Base-by-base conservation (phyloP, 1,140 invertebrate genomes). In the Brachionus rotundiformis region DNA sequence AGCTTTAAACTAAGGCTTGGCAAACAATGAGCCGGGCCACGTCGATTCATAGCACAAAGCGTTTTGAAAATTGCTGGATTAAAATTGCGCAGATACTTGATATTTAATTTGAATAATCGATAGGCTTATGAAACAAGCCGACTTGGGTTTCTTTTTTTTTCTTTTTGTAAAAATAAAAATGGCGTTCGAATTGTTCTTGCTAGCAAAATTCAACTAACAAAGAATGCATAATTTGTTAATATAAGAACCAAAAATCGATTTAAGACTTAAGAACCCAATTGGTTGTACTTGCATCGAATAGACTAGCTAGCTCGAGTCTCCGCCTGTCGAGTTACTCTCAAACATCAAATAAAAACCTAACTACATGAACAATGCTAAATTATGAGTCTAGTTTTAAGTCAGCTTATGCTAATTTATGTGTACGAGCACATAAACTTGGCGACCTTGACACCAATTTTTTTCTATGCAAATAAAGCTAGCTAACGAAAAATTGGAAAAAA, bases 401-500 rank as follows among this genome's bases (percentile, higher is more conserved):
- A 54, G 16, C 23, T 54, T 54, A 54, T 54, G 47, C 47, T 54
- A 54, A 54, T 54, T 54, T 54, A 54, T 54, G 47, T 8, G 19
- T 54, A 25, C 5, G 8, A 54, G 23, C 47, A 54, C 47, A 54
- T 54, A 54, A 54, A 54, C 47, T 54, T 19, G 47, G n/a, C 16
- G 47, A 19, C 47, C 47, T 54, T 54, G 47, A 54, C 47, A 54
- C 19, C 6, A 54, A 54, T 7, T 7, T 7, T 54, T 54, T 54
- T 54, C 47, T 54, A 54, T 7, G 47, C 47, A 54, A 54, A 54
- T 54, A 54, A 54, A 54, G 47, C 47, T 19, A 54, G 47, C 47
- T 54, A 54, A 54, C 47, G 19, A 54, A 54, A 54, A 19, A n/a
- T n/a, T n/a, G n/a, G n/a, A 54, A 54, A 49, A 54, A 54, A 54